Evolutionary conservation across 2,888 invertebrate species (phyloP), one percentile per base, ranked within the genome.

Genomic region (Macroteleia sp.): DNA sequence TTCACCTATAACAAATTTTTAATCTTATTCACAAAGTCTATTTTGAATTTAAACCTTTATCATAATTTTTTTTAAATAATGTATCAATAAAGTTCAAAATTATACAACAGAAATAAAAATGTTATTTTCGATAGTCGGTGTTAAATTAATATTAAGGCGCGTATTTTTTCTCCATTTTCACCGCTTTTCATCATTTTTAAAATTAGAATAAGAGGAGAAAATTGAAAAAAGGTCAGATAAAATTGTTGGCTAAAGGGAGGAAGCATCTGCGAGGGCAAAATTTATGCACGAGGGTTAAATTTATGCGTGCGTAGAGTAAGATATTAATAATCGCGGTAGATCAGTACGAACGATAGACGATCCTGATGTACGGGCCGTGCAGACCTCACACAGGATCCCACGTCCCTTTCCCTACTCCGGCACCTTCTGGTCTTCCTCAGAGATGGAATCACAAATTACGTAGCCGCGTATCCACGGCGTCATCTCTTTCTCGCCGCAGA

Each of bases 301-400:
- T 84, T 84, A 84, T 81, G 83, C 79, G 57, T 77, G 70, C 48
- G 79, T 79, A 73, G 82, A 83, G 79, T 82, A 81, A 84, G 82
- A 84, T 84, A 85, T 86, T 86, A 86, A 86, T 86, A 85, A 85
- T 78, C 69, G 75, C 76, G 75, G 82, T 82, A 82, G 85, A 83
- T 86, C 69, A 77, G 82, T 67, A 69, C 61, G 59, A 74, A 78
- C 83, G 85, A 84, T 86, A 84, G 81, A 81, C 78, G 82, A 54
- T 75, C 52, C 64, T 42, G 62, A 46, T 69, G 77, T 80, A 84
- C 81, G 83, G 80, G 75, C 57, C 46, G 44, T 61, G 50, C 52
- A 79, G 81, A 81, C 80, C 82, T 77, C 83, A 82, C 83, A 81
- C 79, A 62, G 77, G 46, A 80, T 77, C 42, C 64, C 69, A 41